Base-by-base conservation (phyloP, 2,113 vertebrate species). In the Elachura formosa region DNA sequence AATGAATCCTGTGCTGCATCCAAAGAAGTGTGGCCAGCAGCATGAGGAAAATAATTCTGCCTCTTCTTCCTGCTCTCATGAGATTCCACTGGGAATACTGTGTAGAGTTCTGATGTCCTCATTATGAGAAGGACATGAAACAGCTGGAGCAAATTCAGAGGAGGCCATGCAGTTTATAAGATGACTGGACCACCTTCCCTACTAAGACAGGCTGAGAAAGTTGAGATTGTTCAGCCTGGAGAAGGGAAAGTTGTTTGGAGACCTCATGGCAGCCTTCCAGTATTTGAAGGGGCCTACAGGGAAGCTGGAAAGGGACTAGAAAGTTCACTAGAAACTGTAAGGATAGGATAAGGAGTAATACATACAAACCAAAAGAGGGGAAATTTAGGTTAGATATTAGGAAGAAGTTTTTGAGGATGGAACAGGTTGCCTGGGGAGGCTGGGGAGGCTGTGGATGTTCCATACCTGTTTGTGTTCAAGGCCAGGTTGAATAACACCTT, bases 81-180 rank as follows among this genome's bases (percentile, higher is more conserved):
- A 56, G 49, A 64, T 48, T 49, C 43, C 18, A 26, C 26, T 2
- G 48, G 34, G 31, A 87, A 46, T 34, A 34, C 21, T 34, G 6
- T 14, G 11, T 12, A 46, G 24, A 41, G 21, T 55, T 87, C 49
- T 63, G 33, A 9, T 41, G 25, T 63, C 66, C 66, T n/a, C 18
- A 19, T 17, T 12, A 49, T 0, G 0, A 72, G 25, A 63, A 79
- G 36, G 22, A 41, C 4, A 8, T 33, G 22, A 6, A 55, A 48
- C 9, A 25, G 25, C 48, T 55, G 18, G 25, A 56, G 11, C 14
- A 56, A 63, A 22, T 48, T 11, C 26, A 64, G 31, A 63, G 26
- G 14, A 41, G 9, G 18, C 41, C 41, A 55, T 0, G 0, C 41
- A 34, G 7, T 12, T 63, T 16, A 3, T 10, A 31, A 41, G 41